Conservation (phyloP, 2,113 vertebrate species). For the Menura novaehollandiae region DNA sequence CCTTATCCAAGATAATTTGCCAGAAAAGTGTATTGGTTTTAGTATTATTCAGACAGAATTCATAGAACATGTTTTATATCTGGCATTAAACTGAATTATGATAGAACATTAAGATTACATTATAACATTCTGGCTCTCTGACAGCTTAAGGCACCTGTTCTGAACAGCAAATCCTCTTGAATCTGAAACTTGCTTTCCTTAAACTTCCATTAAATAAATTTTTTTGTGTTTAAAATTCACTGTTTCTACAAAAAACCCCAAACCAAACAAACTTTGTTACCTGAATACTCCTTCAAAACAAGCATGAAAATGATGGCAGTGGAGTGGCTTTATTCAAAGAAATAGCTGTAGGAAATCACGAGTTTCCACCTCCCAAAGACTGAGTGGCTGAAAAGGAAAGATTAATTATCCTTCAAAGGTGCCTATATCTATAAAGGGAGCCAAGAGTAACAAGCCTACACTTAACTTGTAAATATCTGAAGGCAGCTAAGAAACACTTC, state of each 20-base stretch:
- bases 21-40: background rate
- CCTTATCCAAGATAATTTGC: background rate
- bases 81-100: background rate
- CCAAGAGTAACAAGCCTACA: background rate
- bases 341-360: background rate
- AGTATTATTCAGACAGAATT: background rate
- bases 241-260: background rate
- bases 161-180: background rate
- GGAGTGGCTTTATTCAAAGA: background rate
- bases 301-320: background rate
- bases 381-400: background rate
- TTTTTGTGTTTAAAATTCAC: background rate
- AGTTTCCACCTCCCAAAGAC: background rate
- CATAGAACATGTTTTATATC: background rate
- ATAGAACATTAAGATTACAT: background rate
- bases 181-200: background rate
- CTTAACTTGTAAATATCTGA: background rate
- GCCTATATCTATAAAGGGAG: background rate
- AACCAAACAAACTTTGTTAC: background rate
- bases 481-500: background rate
- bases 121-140: background rate
- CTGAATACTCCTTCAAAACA: background rate
- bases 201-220: background rate
- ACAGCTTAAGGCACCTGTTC: background rate
- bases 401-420: conserved; percentile 17